Base-by-base conservation (phyloP, 2,888 invertebrate species). In the Agonopterix heracliana region DNA sequence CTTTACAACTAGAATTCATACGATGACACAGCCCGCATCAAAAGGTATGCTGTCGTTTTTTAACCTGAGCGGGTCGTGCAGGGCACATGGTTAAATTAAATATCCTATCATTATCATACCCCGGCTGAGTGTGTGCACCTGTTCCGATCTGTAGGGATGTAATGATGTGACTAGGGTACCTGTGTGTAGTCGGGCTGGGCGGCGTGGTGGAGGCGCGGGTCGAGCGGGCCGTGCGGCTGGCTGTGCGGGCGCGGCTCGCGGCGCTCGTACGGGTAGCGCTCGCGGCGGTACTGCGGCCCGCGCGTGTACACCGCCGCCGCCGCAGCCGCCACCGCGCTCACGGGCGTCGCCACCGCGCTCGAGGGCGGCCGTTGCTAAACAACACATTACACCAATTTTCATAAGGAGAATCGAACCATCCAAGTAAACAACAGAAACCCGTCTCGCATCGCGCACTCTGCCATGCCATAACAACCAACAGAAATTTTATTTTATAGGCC, bases 121-220 rank as follows among this genome's bases (percentile, higher is more conserved):
- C n/a, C n/a, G n/a, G n/a, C n/a, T 13, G 41, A 41, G 8, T 4
- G 13, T 41, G 11, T 41, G 41, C 5, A 12, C 3, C 41, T 41
- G 12, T 13, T 8, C 5, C 12, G 41, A 11, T 4, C n/a, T n/a
- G n/a, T n/a, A n/a, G n/a, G n/a, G n/a, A n/a, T 14, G 2, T 14
- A 14, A 14, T 14, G 14, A 14, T 42, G 43, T 14, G 41, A 34
- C 3, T 9, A 4, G 10, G 51, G 58, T 61, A 86, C 87, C 82
- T 86, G 87, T 71, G 91, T 79, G 63, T 83, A 84, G 64, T 86
- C 85, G 17, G 85, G 81, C 58, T 76, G 46, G 64, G 60, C 57
- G 51, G 55, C 66, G 38, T 42, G 56, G 56, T 61, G 63, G 51
- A 57, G 56, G 48, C 51, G 64, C 34, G 56, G 48, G 48, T 52